phyloP scores from a whole-genome alignment of 2,113 vertebrate species.

The Formicarius rufipectus region DNA sequence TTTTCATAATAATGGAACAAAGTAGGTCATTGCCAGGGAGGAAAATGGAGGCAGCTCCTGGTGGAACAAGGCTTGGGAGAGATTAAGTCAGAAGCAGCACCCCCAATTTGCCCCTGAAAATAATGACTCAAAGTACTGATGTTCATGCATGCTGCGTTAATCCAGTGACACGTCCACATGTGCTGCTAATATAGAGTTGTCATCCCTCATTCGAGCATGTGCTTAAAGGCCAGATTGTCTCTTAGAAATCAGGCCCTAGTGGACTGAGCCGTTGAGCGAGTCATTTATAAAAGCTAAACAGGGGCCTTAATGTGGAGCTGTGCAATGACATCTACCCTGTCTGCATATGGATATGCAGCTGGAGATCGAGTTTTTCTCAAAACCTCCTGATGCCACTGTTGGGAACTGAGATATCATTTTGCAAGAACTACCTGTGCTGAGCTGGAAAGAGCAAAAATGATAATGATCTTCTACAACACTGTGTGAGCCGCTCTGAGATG shows the following conservation, averaged over 20 bases:
- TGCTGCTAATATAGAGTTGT: background rate
- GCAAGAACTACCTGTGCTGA: background rate
- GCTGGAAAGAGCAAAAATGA: background rate
- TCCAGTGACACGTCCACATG: background rate
- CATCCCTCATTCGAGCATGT: background rate
- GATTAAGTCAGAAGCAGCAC: background rate
- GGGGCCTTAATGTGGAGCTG: background rate
- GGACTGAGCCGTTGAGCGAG: background rate
- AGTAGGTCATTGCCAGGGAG: constrained; percentile 13
- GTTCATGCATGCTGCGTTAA: background rate
- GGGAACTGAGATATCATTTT: background rate
- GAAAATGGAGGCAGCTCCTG: background rate
- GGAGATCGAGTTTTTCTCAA: background rate
- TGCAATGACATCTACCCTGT: background rate
- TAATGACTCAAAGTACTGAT: constrained; percentile 2
- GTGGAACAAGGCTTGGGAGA: background rate
- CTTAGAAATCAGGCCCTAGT: background rate
- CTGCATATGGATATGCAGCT: background rate
- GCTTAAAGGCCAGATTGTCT: background rate
- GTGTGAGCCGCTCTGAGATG: background rate
- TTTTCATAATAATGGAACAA: background rate
- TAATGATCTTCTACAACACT: background rate
- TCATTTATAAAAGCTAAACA: constrained; percentile 28
- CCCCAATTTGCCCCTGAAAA: background rate
- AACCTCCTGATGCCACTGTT: background rate